These are phyloP conservation scores for Mesembrinibis cayennensis DNA, from an alignment of 2,113 vertebrate genomes.

Conservation along the genomic window DNA sequence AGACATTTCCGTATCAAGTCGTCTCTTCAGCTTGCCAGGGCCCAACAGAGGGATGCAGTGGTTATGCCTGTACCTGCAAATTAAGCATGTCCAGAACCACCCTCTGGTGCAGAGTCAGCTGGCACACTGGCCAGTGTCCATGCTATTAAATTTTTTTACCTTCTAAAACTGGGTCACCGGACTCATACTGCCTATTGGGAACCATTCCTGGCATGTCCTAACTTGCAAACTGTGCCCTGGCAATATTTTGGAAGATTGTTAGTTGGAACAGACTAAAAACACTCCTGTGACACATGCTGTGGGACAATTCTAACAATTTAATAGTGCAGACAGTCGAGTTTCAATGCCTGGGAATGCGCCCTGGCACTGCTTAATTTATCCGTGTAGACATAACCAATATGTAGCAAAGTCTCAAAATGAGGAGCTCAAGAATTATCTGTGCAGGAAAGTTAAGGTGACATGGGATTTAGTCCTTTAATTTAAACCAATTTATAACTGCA, in stretches of 20 bases:
- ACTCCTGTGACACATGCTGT: constrained; percentile 24
- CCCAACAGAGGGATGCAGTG: not conserved
- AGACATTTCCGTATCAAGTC: not conserved
- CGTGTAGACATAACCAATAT: not conserved
- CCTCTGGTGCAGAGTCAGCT: not conserved
- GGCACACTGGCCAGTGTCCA: not conserved
- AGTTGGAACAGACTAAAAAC: not conserved
- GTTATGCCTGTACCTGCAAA: not conserved
- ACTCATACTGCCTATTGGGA: not conserved
- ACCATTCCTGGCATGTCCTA: not conserved
- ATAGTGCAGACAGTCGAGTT: not conserved
- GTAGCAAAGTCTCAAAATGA: not conserved
- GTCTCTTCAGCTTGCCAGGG: not conserved
- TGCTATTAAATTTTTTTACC: not conserved
- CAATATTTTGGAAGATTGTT: constrained; percentile 1
- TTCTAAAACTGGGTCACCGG: not conserved
- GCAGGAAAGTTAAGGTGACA: not conserved
- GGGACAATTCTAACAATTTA: constrained; percentile 28
- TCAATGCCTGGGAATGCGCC: not conserved
- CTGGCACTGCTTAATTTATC: not conserved
- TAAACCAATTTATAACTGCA: not conserved
- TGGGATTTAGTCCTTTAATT: not conserved
- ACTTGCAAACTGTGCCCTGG: constrained; percentile 12
- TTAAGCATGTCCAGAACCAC: not conserved
- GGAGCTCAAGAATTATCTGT: not conserved